Percentiles rank a stretch among this genome's conserved stretches.
phyloP scores from a whole-genome alignment of 2,113 vertebrate genomes.

The Empidonax traillii region DNA sequence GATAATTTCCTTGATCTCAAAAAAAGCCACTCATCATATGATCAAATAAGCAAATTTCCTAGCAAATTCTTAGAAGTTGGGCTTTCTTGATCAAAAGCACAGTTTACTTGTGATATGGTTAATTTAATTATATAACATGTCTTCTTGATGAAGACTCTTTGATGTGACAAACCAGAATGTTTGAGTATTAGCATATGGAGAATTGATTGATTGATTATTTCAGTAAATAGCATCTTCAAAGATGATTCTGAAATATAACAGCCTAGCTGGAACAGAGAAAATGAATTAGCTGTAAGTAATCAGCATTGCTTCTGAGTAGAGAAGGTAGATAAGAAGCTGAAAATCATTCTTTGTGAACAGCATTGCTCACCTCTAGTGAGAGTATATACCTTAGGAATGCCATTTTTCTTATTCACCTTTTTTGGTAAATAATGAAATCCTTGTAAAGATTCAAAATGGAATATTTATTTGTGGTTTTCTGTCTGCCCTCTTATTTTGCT shows the following conservation, averaged over 20 bases:
- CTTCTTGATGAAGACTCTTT: constrained; percentile 39
- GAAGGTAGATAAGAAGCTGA: neutral
- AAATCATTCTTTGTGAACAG: neutral
- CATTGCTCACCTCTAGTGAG: neutral
- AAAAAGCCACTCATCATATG: constrained; percentile 29
- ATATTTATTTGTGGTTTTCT: neutral
- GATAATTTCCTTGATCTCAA: constrained; percentile 58
- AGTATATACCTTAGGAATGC: neutral
- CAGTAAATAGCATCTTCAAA: constrained; percentile 55
- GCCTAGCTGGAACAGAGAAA: neutral
- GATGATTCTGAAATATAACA: constrained; percentile 16
- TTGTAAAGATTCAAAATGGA: neutral
- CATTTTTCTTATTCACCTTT: neutral
- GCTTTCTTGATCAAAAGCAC: constrained; percentile 56
- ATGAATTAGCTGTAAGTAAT: neutral
- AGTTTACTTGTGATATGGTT: constrained; percentile 41
- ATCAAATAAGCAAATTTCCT: constrained; percentile 46
- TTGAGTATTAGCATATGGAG: constrained; percentile 57
- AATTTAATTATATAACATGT: constrained; percentile 40
- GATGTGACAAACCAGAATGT: constrained; percentile 58
- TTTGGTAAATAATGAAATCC: neutral
- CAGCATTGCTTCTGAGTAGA: neutral
- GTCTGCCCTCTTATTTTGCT: neutral
- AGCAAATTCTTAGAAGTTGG: constrained; percentile 44
- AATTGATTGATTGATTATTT: constrained; percentile 69